A percentile compares a stretch with the other conserved stretches of the same genome.
These are phyloP conservation scores for Momotus momota DNA, from an alignment of 2,797 vertebrate genomes.

Conservation along the genomic window DNA sequence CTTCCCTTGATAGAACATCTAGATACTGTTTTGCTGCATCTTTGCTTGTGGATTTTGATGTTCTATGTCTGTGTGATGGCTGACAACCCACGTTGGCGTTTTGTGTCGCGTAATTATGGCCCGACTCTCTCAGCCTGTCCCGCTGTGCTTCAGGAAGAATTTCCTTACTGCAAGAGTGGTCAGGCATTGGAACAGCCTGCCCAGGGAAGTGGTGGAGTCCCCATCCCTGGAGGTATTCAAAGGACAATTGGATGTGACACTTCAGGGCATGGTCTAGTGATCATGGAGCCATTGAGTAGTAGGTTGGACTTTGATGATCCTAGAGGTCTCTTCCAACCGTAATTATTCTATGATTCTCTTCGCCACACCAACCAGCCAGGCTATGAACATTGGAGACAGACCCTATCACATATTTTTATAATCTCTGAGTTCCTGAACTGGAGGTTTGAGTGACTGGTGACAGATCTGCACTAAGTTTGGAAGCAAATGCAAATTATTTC, in stretches of 20 bases:
- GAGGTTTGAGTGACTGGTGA: slow-evolving; percentile 48
- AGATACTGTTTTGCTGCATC: background rate
- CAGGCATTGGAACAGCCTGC: too few species aligned
- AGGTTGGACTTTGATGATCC: too few species aligned
- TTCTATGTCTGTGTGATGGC: background rate
- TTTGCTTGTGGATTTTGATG: background rate
- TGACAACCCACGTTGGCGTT: background rate
- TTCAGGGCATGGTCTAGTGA: too few species aligned
- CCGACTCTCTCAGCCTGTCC: background rate
- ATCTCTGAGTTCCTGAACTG: background rate
- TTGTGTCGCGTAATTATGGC: background rate
- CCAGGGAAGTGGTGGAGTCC: too few species aligned
- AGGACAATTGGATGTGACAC: too few species aligned
- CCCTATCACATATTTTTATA: background rate
- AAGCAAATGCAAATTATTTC: slow-evolving; percentile 55
- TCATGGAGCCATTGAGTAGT: too few species aligned
- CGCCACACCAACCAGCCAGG: background rate
- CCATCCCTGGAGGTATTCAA: too few species aligned
- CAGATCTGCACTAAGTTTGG: slow-evolving; percentile 13
- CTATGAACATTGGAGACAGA: background rate
- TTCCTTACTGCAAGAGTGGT: too few species aligned
- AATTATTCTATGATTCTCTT: background rate
- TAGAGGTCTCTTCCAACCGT: too few species aligned
- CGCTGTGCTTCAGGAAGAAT: background rate
- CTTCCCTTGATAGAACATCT: background rate